phyloP scores from a whole-genome alignment of 2,113 vertebrate species.

The Gopherus evgoodei region DNA sequence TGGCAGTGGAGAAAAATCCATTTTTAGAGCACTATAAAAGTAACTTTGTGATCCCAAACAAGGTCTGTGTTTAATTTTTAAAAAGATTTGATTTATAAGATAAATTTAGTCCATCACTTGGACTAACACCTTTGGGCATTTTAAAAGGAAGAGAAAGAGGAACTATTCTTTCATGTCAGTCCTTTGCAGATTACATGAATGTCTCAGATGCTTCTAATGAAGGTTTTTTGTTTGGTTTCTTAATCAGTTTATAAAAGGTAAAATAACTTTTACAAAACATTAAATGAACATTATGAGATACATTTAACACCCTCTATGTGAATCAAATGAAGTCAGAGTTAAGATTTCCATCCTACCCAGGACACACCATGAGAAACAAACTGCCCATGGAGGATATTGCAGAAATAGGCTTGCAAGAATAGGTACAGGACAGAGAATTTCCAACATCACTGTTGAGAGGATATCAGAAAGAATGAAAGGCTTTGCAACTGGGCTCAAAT shows the following conservation, averaged over 20 bases:
- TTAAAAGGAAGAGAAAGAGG: constrained; percentile 23
- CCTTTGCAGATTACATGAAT: constrained; percentile 45
- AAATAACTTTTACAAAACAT: neutral
- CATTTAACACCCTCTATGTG: fast-evolving
- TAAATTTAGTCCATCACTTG: constrained; percentile 57
- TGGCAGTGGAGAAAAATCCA: constrained; percentile 4
- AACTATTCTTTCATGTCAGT: constrained; percentile 5
- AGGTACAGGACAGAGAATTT: neutral
- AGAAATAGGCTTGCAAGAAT: neutral
- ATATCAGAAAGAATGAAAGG: neutral
- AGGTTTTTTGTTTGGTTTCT: constrained; percentile 10
- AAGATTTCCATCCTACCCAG: neutral
- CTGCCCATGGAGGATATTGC: neutral
- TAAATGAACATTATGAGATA: neutral
- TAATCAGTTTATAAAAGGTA: constrained; percentile 3
- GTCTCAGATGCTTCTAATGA: constrained; percentile 1
- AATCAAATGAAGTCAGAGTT: neutral
- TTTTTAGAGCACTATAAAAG: constrained; percentile 29
- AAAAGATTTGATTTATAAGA: constrained; percentile 59
- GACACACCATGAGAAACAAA: neutral
- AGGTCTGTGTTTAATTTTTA: constrained; percentile 45
- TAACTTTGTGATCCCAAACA: constrained; percentile 52
- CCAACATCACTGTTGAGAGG: neutral
- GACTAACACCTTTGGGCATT: constrained; percentile 38
- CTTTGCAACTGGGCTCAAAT: neutral